Evolutionary conservation across 2,797 vertebrate genomes (phyloP), one percentile per base, ranked within the genome.

Genomic region (Phoebastria nigripes): DNA sequence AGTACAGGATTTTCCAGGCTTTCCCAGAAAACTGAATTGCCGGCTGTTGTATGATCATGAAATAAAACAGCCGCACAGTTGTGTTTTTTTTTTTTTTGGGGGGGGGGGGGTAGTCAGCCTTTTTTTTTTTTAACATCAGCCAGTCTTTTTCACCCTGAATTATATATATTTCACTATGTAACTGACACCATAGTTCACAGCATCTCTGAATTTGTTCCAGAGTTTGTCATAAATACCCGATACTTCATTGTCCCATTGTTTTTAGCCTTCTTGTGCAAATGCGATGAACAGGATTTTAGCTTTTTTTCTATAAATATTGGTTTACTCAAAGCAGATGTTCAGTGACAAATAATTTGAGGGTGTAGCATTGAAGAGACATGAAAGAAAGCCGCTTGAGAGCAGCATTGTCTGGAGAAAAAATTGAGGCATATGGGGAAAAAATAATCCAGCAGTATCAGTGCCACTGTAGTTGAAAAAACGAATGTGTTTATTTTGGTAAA

Each of bases 281-380:
- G 21, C 55, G 65, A 15, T 21, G 47, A 86, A 35, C 41, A 80
- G 72, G 46, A 63, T 88, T 89, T 89, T 81, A 17, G 52, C 42
- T 87, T 87, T 42, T 51, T 67, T 28, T 46, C 11, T 39, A 11
- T 81, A 63, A 51, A 71, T 91, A 61, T 17, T 59, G 46, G 18
- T 86, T 94, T 94, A 81, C 79, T 71, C 71, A 81, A 94, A 86
- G 79, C 91, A 96, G 89, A 88, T 96, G 46, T 90, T 97, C 82
- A 85, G n/a, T 70, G 72, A 65, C 67, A 94, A 95, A 35, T 87
- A 79, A 87, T 89, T 82, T 70, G 81, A 86, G 74, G 52, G 31
- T 89, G 59, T 85, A 90, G 51, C 62, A 24, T 81, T 31, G 84
- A 92, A 84, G 41, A 91, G 76, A 42, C 14, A 5, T 86, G 46